Base-by-base conservation (phyloP, 2,113 vertebrate species). In the Argyrosomus japonicus region DNA sequence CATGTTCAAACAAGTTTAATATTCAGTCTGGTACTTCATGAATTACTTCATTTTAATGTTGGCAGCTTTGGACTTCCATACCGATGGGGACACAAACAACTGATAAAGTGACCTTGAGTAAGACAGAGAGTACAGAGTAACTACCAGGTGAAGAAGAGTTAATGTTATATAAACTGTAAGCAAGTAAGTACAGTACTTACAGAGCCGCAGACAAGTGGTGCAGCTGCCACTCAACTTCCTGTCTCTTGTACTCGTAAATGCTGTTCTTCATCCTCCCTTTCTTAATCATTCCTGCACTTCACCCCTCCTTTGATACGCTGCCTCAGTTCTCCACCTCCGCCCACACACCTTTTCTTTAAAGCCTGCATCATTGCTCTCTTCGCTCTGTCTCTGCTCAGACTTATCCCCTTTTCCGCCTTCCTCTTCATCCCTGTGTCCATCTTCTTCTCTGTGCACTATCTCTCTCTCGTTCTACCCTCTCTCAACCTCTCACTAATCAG, bases 231-330 rank as follows among this genome's bases (percentile, higher is more conserved):
- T 63, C 50, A 67, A 45, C 45, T 54, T 62, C 27, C 63, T 79
- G 36, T 40, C 62, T 82, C 56, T 63, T 56, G 47, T 61, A 57
- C 79, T 87, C 81, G 51, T 79, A 81, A 85, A 72, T 76, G 79
- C 75, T 61, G 53, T 77, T 76, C 88, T 86, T 84, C 86, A 80
- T 78, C 87, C 76, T 81, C 68, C 80, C 40, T 87, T 81, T 78
- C 81, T 83, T 90, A 88, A 90, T 90, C 76, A 93, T 82, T 68
- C 54, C 70, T 82, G 56, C 78, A 79, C 86, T 90, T 89, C 85
- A 88, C 36, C 63, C 78, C 14, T 57, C 61, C 86, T 93, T 90
- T 90, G 82, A 93, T 71, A 85, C 32, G 47, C 72, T 54, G 74
- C 86, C 76, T 90, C 87, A 84, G 88, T 86, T 88, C 87, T 92